Evolutionary conservation across 2,797 vertebrate genomes (phyloP).

Genomic region (Pyrocephalus nanus): DNA sequence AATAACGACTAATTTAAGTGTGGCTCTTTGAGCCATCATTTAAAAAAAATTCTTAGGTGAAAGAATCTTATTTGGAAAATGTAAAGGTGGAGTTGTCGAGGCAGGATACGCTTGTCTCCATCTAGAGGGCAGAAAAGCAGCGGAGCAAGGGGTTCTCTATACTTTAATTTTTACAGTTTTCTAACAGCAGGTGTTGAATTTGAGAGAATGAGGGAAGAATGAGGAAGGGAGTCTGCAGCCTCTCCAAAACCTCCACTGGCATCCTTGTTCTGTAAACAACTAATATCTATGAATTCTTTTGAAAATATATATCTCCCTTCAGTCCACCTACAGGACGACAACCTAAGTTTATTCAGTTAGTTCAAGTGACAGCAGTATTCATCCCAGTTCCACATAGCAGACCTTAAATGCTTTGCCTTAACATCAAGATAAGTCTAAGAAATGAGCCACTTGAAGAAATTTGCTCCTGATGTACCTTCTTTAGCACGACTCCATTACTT

Average conservation of each 20-base stretch:
- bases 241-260: background rate
- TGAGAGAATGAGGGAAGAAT: background rate
- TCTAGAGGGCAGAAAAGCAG: background rate
- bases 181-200: background rate
- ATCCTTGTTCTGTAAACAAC: background rate
- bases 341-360: background rate
- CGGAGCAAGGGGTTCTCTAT: rapidly evolving
- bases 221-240: background rate
- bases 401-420: background rate
- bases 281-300: background rate
- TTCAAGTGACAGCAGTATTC: background rate
- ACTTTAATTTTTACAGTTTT: background rate
- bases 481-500: background rate
- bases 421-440: background rate
- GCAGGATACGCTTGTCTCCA: background rate
- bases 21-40: background rate
- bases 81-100: background rate
- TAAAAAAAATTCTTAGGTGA: background rate
- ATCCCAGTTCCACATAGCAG: background rate
- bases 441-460: background rate
- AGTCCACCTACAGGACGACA: background rate
- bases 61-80: background rate
- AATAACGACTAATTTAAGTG: background rate
- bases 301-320: background rate
- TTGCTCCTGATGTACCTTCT: background rate